Percentiles rank a stretch among this genome's conserved stretches.
Conservation (phyloP, 2,113 vertebrate genomes). For the Python bivittatus region DNA sequence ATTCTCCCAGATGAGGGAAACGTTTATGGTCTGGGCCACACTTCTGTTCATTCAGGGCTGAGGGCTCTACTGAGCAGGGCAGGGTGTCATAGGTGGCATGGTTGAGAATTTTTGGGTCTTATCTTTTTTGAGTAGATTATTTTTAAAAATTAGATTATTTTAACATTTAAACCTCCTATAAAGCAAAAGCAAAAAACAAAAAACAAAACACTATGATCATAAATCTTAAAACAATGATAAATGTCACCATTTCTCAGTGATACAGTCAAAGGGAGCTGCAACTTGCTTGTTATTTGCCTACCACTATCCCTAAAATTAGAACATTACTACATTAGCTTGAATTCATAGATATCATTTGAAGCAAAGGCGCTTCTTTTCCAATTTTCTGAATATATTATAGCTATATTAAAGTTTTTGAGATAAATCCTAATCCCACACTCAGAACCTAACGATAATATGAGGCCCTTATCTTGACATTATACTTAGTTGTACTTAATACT, state of each 20-base stretch:
- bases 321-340: neutral
- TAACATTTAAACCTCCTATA: too few species aligned
- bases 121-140: too few species aligned
- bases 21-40: too few species aligned
- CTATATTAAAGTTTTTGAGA: neutral
- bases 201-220: neutral
- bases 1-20: too few species aligned
- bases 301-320: neutral
- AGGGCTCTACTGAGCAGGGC: too few species aligned
- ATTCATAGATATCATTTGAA: neutral
- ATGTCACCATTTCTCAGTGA: neutral
- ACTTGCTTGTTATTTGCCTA: neutral
- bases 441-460: neutral
- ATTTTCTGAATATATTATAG: neutral
- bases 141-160: too few species aligned
- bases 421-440: neutral
- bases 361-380: neutral
- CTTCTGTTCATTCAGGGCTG: too few species aligned
- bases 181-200: neutral
- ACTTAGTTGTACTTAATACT: neutral
- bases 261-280: too few species aligned
- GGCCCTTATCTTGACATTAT: neutral
- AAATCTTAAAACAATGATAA: neutral
- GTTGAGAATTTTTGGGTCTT: too few species aligned
- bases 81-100: too few species aligned